These are phyloP conservation scores for Piezodorus guildinii DNA, from an alignment of 1,140 invertebrate species.

Conservation along the genomic window DNA sequence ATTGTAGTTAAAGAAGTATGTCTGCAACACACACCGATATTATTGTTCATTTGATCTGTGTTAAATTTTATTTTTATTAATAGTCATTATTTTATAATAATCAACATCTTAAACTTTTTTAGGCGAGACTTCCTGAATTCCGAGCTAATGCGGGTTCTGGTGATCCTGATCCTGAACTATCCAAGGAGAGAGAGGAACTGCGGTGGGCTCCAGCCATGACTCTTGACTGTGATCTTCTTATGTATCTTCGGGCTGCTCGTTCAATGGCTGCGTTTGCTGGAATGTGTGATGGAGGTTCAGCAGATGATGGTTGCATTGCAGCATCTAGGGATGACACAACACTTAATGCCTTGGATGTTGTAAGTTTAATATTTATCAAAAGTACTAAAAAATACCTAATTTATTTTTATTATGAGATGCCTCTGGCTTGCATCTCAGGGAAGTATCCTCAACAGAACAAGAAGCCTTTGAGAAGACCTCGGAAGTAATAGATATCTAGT, in stretches of 20 bases:
- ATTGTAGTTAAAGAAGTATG: too few species aligned
- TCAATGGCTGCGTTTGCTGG: conserved; percentile 92
- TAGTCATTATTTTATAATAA: too few species aligned
- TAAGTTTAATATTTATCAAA: conserved; percentile 35
- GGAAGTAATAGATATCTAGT: too few species aligned
- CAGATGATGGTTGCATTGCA: conserved; percentile 91
- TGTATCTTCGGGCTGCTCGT: conserved; percentile 91
- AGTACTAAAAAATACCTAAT: too few species aligned
- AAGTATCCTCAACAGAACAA: too few species aligned
- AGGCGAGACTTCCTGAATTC: conserved; percentile 71
- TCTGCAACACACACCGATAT: too few species aligned
- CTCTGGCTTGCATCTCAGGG: too few species aligned
- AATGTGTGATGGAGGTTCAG: conserved; percentile 95
- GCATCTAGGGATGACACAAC: conserved; percentile 95
- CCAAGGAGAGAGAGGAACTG: conserved; percentile 71
- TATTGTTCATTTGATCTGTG: too few species aligned
- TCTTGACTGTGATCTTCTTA: conserved; percentile 86
- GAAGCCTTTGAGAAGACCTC: too few species aligned
- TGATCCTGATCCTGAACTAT: conserved; percentile 58
- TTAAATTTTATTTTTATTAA: too few species aligned
- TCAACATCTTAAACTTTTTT: too few species aligned
- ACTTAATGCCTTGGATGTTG: conserved; percentile 89
- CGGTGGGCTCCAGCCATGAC: conserved; percentile 86
- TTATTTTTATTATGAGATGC: too few species aligned
- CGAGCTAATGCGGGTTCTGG: conserved; percentile 48